Base-by-base conservation (phyloP, 2,888 invertebrate genomes). In the Tortrix viridana region DNA sequence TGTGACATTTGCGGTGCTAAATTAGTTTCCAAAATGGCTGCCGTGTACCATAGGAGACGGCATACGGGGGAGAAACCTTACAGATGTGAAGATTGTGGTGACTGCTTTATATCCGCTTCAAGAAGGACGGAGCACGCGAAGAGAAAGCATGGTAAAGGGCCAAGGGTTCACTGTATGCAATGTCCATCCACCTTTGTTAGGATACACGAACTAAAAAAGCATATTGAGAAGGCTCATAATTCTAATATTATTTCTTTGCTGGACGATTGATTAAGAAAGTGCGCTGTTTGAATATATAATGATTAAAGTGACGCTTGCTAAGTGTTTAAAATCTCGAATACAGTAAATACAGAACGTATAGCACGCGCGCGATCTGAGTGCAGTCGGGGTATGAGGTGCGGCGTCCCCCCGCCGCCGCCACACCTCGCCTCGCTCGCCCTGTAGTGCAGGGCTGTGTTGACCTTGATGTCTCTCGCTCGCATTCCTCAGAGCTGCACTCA, bases 1-100 rank as follows among this genome's bases (percentile, higher is more conserved):
- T 94, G 94, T 65, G 89, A 92, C 60, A 84, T 93, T 54, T 94
- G 94, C 73, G 86, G 89, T 14, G 89, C 86, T 20, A 87, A 84
- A 73, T 72, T 92, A 0, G 90, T 90, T 1, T 84, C 89, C 14
- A 87, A 86, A 68, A 90, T 89, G 88, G 92, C 92, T 3, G 85
- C 84, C 1, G 84, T 89, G 1, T 91, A 92, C 68, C 92, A 92
- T 58, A 83, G 86, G 68, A 77, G 92, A 7, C 67, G 91, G 16
- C 92, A 92, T 53, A 92, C 92, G 0, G 92, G 92, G 0, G 92
- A 92, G 60, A 81, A 82, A 57, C 92, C 92, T 0, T 91, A 91
- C 65, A 80, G 82, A 7, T 92, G 92, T 55, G 78, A 79, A 1
- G 88, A 88, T 55, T 92, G 92, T 54, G 89, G 85, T 0, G 89